A percentile compares a stretch with the other conserved stretches of the same genome.
phyloP scores from a whole-genome alignment of 2,113 vertebrate species.

The Leptocoma aspasia region DNA sequence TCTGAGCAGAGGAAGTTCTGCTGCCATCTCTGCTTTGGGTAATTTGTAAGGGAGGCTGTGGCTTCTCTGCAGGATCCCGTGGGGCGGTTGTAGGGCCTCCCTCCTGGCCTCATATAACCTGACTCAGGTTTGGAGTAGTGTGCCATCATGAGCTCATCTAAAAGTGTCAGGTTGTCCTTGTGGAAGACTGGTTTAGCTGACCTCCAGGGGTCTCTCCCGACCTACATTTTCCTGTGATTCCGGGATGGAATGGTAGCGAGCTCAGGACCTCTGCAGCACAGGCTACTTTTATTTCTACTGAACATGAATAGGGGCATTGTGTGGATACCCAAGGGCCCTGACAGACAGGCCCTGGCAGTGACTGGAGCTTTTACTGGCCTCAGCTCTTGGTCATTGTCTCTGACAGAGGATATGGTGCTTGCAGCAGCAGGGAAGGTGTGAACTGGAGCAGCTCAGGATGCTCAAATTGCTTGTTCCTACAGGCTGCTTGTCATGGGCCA shows the following conservation, averaged over 20 bases:
- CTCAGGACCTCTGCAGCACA: not conserved
- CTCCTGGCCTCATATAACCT: not conserved
- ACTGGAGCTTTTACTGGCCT: not conserved
- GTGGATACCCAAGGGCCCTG: not conserved
- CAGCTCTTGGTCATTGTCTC: not conserved
- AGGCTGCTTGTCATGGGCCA: not conserved
- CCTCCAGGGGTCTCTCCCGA: slow-evolving; percentile 31
- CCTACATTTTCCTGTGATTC: not conserved
- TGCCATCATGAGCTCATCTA: not conserved
- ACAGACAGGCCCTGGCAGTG: not conserved
- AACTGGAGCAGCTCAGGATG: not conserved
- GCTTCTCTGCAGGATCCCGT: not conserved
- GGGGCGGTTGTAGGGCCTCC: not conserved
- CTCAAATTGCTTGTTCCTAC: not conserved
- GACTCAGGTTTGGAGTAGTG: not conserved
- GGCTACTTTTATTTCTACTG: not conserved
- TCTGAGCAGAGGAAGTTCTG: not conserved
- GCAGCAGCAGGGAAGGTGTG: not conserved
- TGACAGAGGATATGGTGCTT: not conserved
- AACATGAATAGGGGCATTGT: not conserved
- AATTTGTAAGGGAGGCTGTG: not conserved
- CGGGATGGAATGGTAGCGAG: rapidly evolving
- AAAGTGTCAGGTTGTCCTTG: not conserved
- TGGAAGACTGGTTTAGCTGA: not conserved
- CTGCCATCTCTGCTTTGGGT: not conserved